Evolutionary conservation across 2,888 invertebrate genomes (phyloP).

Genomic region (Stenichneumon culpator): DNA sequence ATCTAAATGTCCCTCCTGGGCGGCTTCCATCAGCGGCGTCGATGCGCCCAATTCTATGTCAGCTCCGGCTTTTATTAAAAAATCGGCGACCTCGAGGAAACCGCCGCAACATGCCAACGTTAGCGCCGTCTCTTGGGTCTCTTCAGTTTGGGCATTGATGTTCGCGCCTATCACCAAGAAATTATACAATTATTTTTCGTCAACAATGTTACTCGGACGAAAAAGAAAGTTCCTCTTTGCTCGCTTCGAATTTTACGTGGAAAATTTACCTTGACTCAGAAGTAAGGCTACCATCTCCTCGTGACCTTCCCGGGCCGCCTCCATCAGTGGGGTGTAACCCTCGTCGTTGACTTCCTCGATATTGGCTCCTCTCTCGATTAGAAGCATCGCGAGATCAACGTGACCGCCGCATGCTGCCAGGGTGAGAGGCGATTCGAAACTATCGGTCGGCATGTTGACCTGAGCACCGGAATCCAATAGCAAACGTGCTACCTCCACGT

Average conservation of each 20-base stretch:
- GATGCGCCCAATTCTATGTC: constrained; percentile 98
- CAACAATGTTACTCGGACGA: not conserved
- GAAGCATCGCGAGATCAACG: constrained; percentile 97
- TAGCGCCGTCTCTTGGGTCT: constrained; percentile 98
- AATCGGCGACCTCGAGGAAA: constrained; percentile 97
- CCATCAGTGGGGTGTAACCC: constrained; percentile 99
- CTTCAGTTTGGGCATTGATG: constrained; percentile 99
- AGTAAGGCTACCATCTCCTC: constrained; percentile 99
- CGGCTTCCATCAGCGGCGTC: constrained; percentile 99
- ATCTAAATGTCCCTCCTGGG: constrained; percentile 98
- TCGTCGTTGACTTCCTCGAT: constrained; percentile 99
- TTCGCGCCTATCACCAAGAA: constrained; percentile 89
- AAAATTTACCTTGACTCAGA: constrained; percentile 91
- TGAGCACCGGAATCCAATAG: constrained; percentile 98
- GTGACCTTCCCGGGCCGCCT: constrained; percentile 99
- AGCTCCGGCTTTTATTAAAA: constrained; percentile 97
- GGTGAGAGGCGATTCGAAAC: constrained; percentile 99
- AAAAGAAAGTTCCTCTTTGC: not conserved
- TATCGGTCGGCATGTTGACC: constrained; percentile 99
- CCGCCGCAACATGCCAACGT: constrained; percentile 98
- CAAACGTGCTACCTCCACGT: constrained; percentile 98
- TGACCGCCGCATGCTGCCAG: constrained; percentile 99
- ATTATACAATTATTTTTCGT: constrained; percentile 2
- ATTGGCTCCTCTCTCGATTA: constrained; percentile 98
- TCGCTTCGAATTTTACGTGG: not conserved